phyloP scores from a whole-genome alignment of 1,140 invertebrate species.

The Hestina assimilis region DNA sequence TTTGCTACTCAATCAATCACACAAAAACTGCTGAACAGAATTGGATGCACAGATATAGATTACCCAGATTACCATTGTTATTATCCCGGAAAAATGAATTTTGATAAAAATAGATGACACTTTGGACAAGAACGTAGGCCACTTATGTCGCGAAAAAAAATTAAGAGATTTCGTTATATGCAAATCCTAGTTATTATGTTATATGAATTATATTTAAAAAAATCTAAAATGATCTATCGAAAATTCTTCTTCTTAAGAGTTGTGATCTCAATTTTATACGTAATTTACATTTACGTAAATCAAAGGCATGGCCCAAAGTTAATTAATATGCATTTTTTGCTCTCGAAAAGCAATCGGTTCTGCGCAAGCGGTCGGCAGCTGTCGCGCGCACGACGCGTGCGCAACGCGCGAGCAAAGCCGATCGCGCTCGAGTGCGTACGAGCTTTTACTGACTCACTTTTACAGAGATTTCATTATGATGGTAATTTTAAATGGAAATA shows the following conservation, averaged over 20 bases:
- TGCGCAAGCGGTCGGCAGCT: constrained; percentile 51
- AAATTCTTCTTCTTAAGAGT: not conserved
- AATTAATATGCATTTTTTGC: constrained; percentile 41
- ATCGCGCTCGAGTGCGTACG: constrained; percentile 20
- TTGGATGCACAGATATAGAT: too few relatives aligned
- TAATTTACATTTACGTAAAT: constrained; percentile 25
- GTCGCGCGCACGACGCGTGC: constrained; percentile 64
- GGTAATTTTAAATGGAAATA: not conserved
- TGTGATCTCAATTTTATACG: not conserved
- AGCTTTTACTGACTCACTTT: not conserved
- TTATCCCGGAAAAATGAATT: too few relatives aligned
- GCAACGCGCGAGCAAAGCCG: constrained; percentile 44
- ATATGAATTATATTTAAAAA: not conserved
- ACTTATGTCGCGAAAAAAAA: too few relatives aligned
- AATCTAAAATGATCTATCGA: not conserved
- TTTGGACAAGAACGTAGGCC: too few relatives aligned
- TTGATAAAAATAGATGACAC: too few relatives aligned
- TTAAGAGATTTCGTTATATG: too few relatives aligned
- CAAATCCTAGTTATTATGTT: too few relatives aligned
- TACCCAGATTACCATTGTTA: too few relatives aligned
- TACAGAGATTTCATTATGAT: too few relatives aligned
- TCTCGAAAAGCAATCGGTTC: constrained; percentile 49
- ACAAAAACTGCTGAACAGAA: too few relatives aligned
- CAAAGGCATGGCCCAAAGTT: constrained; percentile 24
- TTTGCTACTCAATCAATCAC: too few relatives aligned